A percentile compares a stretch with the other conserved stretches of the same genome.
Conservation (phyloP, 2,113 vertebrate species). For the Macroglossus sobrinus region DNA sequence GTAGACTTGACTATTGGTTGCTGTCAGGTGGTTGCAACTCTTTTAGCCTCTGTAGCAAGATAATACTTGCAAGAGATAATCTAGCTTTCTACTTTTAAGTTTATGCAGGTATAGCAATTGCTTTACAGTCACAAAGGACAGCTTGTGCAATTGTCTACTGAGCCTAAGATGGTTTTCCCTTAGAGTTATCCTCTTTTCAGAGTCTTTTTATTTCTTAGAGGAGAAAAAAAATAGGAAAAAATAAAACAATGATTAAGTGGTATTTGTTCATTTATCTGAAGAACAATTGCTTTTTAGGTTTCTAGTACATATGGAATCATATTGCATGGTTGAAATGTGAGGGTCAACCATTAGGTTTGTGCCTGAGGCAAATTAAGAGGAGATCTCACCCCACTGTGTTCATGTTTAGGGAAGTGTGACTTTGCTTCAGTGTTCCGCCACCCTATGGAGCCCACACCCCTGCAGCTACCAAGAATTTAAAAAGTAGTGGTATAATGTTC, state of each 20-base stretch:
- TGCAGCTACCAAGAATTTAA: constrained; percentile 74
- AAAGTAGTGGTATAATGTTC: constrained; percentile 68
- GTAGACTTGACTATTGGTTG: background rate
- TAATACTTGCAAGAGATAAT: background rate
- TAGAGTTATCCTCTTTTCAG: constrained; percentile 9
- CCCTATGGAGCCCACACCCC: constrained; percentile 66
- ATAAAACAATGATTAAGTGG: background rate
- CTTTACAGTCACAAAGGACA: background rate
- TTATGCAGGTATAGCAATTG: background rate
- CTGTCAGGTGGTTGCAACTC: background rate
- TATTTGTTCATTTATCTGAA: background rate
- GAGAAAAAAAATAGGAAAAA: background rate
- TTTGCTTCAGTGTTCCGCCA: constrained; percentile 58
- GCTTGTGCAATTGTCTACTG: background rate
- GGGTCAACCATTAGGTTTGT: background rate
- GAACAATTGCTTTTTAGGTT: background rate
- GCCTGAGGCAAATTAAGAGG: constrained; percentile 11
- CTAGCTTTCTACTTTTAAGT: background rate
- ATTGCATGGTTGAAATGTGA: background rate
- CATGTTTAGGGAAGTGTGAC: constrained; percentile 74
- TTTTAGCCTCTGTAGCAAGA: background rate
- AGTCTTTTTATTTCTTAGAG: constrained; percentile 3
- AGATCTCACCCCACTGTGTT: background rate
- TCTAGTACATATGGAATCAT: background rate
- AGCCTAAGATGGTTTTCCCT: background rate